Evolutionary conservation across 2,113 vertebrate genomes (phyloP), one percentile per base, ranked within the genome.

Genomic region (Boulengeromyrus knoepffleri): DNA sequence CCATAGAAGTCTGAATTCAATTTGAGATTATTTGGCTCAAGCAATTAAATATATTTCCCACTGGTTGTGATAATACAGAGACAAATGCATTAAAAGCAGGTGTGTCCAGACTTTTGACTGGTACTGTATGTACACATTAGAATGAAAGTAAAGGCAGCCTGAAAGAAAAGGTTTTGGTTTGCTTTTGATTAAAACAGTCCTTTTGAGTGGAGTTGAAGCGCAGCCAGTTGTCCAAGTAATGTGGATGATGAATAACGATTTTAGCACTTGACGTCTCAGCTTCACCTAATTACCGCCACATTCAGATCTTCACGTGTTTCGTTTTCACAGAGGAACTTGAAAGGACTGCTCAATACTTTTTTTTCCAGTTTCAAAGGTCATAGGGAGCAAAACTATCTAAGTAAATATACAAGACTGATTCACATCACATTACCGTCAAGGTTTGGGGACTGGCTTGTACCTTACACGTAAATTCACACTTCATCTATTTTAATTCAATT

Each of bases 401-500:
- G 47, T 53, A 87, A 87, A 52, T 36, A 36, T 47, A 56, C 85
- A 87, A 87, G n/a, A 87, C 17, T 42, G 85, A 87, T 39, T 56
- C 50, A 39, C 85, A 53, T 27, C 47, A 45, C 39, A 85, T 53
- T 53, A 17, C 85, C 21, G n/a, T 85, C 21, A 52, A 70, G 42
- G 66, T 83, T 45, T 58, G 53, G 90, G 49, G 24, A 24, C 90
- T 47, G 27, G 36, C 46, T 52, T 74, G 58, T 66, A 88, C 56
- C 89, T 88, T 53, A 36, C 21, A 88, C 77, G 47, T 47, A 88
- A 80, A 74, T 52, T 90, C 49, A 87, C 62, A 50, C 85, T 87
- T 88, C 66, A 42, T 87, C 66, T 15, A 0, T 90, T 87, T 89
- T 89, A 91, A 91, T 91, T 89, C 45, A 77, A 87, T 89, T 89